Conservation (phyloP, 2,888 invertebrate species). For the Orgyia antiqua region DNA sequence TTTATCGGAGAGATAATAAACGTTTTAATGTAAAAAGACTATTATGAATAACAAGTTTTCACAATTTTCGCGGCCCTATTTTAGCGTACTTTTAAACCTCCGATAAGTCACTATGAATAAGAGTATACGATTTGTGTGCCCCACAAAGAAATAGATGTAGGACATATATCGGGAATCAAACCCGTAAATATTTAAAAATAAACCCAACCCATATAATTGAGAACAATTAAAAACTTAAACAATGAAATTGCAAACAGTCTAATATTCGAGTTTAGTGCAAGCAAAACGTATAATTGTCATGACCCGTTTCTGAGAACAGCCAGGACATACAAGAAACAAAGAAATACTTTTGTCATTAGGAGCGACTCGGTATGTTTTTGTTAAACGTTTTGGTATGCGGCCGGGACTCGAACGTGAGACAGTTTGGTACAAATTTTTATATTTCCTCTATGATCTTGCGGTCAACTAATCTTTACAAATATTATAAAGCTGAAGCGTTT, state of each 20-base stretch:
- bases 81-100: no score
- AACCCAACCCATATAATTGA: neutral
- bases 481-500: no score
- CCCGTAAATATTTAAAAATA: no score
- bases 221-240: constrained; percentile 13
- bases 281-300: constrained; percentile 11
- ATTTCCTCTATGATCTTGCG: neutral
- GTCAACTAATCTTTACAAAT: no score
- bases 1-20: no score
- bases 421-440: neutral
- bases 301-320: constrained; percentile 8
- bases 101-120: no score
- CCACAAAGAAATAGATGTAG: no score
- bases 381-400: constrained; percentile 6
- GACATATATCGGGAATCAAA: no score
- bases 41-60: no score
- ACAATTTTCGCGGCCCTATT: no score
- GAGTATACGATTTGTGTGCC: no score
- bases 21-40: no score
- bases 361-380: constrained; percentile 3
- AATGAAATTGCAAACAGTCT: constrained; percentile 13
- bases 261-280: constrained; percentile 2
- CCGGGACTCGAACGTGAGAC: constrained; percentile 4
- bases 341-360: constrained; percentile 8
- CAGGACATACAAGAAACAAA: constrained; percentile 7